Base-by-base conservation (phyloP, 1,140 invertebrate genomes). In the Adoxophyes honmai region DNA sequence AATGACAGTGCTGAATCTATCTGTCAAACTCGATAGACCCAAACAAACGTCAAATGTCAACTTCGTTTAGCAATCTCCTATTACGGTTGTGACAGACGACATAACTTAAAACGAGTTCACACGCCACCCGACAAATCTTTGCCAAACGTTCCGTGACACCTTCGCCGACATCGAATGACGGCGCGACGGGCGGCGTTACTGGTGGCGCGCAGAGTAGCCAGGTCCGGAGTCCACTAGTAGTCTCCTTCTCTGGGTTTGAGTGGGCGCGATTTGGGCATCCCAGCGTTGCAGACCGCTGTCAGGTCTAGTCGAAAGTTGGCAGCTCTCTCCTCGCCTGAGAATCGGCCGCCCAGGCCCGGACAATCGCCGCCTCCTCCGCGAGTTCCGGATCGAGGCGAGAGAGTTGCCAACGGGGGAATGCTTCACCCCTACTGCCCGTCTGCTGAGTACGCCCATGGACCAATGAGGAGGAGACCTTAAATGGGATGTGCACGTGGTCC, bases 401-500 rank as follows among this genome's bases (percentile, higher is more conserved):
- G 1, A 54, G 52, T 1, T 2, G 1, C 52, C 52, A 37, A 1
- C 33, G 3, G 3, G 52, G 52, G n/a, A 34, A 54, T 0, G 10
- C 33, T 5, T 1, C 1, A 6, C 15, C 1, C 16, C 15, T 11
- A 11, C 4, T 5, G 9, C 16, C 16, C 1, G 15, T 13, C 44
- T 28, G 16, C n/a, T n/a, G n/a, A n/a, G n/a, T n/a, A n/a, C n/a
- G n/a, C n/a, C n/a, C n/a, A 8, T 28, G 1, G 44, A 4, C 16
- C 11, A 2, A 4, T 4, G 21, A 4, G 4, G n/a, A 11, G n/a
- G 62, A 56, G 35, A 66, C 39, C 10, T 36, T 38, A 37, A 61
- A 63, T 8, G 57, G 51, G 0, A 60, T 57, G 21, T 64, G 60
- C 1, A 56, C 44, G 38, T 70, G 68, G 28, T 68, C 60, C n/a